phyloP scores from a whole-genome alignment of 2,797 vertebrate species.

The Pangasius djambal region DNA sequence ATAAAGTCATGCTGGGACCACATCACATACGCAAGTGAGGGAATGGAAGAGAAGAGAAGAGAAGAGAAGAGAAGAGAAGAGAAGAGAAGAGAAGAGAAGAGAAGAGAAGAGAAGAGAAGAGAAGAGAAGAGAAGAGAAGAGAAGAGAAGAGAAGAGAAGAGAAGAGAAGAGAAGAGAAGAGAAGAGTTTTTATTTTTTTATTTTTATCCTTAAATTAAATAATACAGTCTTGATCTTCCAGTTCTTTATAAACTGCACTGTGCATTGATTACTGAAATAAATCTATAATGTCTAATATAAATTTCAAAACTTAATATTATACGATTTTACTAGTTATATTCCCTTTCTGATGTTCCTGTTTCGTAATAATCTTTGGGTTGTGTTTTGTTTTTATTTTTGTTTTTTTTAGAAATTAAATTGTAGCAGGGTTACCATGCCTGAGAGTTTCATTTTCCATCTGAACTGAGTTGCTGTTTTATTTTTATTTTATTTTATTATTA shows the following conservation, averaged over 20 bases:
- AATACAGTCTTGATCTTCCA: background rate
- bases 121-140: too few species aligned
- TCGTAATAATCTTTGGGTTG: background rate
- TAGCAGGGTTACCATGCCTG: background rate
- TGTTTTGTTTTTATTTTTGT: background rate
- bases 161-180: background rate
- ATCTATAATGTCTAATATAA: background rate
- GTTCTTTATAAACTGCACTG: background rate
- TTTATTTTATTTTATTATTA: background rate
- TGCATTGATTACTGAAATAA: background rate
- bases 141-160: background rate
- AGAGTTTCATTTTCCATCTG: too few species aligned
- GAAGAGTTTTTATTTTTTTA: background rate
- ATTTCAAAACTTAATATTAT: background rate
- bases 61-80: background rate
- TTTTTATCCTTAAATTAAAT: background rate
- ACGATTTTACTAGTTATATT: background rate
- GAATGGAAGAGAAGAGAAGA: background rate
- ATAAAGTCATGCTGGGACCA: slow-evolving; percentile 91
- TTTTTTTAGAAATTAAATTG: background rate
- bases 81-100: background rate
- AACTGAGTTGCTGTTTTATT: background rate
- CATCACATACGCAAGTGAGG: slow-evolving; percentile 74
- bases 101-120: background rate
- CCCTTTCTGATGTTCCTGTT: background rate